Evolutionary conservation across 2,797 vertebrate species (phyloP).

Genomic region (Brotogeris chrysoptera): DNA sequence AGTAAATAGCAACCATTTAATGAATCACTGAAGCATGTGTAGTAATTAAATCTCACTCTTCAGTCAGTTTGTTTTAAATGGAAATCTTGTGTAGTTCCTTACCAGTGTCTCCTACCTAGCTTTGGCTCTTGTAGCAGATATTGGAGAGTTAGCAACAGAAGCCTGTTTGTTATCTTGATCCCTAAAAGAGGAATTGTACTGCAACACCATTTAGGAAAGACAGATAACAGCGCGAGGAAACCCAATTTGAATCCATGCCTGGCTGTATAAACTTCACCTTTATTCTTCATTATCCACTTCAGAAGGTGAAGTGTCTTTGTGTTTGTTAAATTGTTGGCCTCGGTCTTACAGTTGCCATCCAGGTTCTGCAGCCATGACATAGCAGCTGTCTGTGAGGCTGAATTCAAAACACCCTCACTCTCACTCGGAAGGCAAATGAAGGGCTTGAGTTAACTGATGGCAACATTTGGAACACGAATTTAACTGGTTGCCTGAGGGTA

Average conservation of each 20-base stretch:
- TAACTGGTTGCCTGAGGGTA: not conserved
- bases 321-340: not conserved
- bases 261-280: not conserved
- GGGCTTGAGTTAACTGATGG: not conserved
- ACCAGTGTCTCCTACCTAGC: not conserved
- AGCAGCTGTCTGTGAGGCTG: not conserved
- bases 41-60: not conserved
- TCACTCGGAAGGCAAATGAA: not conserved
- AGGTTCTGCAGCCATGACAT: not conserved
- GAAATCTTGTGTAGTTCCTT: not conserved
- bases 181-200: not conserved
- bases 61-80: conserved; percentile 7
- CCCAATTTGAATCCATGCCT: not conserved
- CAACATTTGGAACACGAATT: not conserved
- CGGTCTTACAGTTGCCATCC: not conserved
- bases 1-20: not conserved
- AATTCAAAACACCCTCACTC: not conserved
- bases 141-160: not conserved
- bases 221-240: not conserved
- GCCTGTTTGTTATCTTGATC: not conserved
- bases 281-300: not conserved
- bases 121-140: not conserved
- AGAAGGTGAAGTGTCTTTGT: not conserved
- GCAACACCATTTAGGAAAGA: not conserved
- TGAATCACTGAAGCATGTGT: not conserved